phyloP scores from a whole-genome alignment of 2,888 invertebrate genomes.

The Caenorhabditis imperialis region DNA sequence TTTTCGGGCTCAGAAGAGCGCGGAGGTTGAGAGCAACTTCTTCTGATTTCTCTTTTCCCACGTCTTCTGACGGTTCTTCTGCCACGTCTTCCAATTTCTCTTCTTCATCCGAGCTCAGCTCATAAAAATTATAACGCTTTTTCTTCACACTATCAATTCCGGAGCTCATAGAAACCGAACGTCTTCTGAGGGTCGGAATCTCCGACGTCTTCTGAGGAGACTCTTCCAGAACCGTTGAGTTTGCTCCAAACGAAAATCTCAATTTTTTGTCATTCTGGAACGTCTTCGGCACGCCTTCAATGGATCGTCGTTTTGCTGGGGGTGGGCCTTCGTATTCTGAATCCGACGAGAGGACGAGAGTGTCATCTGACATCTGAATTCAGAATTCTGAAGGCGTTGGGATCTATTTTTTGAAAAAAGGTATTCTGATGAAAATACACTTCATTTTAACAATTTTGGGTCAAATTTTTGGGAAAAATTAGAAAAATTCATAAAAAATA shows the following conservation, averaged over 20 bases:
- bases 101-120: constrained; percentile 7
- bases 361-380: constrained; percentile 19
- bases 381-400: too few relatives aligned
- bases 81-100: not conserved
- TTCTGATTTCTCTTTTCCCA: not conserved
- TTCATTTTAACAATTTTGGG: not conserved
- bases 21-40: constrained; percentile 17
- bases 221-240: not conserved
- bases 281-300: constrained; percentile 40
- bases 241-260: too few relatives aligned
- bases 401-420: too few relatives aligned
- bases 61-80: too few relatives aligned
- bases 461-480: not conserved
- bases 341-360: constrained; percentile 40
- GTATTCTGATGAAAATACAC: not conserved
- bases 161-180: constrained; percentile 38
- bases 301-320: constrained; percentile 21
- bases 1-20: constrained; percentile 45
- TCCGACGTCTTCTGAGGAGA: not conserved
- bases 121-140: too few relatives aligned
- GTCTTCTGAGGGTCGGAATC: constrained; percentile 27
- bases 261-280: not conserved
- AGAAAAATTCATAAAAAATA: not conserved
- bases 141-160: too few relatives aligned
- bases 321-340: constrained; percentile 12